These are phyloP conservation scores for Leuctra nigra DNA, from an alignment of 2,888 invertebrate genomes.

Conservation along the genomic window DNA sequence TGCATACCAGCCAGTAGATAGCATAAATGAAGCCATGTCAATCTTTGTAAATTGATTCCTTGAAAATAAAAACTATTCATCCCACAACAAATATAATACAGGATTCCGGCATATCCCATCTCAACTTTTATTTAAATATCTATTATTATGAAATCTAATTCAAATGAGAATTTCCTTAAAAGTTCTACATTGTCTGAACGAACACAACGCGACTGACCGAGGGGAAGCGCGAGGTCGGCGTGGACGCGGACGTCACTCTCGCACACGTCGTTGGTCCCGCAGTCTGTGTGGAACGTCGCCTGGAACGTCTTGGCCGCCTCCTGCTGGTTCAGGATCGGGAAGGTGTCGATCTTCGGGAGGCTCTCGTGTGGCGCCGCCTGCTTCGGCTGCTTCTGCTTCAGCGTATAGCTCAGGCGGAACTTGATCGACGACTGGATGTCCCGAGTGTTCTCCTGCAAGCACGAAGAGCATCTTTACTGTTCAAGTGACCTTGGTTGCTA, in stretches of 20 bases:
- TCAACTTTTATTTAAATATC: too few relatives aligned
- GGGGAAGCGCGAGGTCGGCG: conserved; percentile 53
- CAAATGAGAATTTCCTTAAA: too few relatives aligned
- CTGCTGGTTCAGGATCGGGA: conserved; percentile 84
- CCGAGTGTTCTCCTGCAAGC: conserved; percentile 60
- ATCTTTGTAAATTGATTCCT: too few relatives aligned
- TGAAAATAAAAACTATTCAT: too few relatives aligned
- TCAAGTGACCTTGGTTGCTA: too few relatives aligned
- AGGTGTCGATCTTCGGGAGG: conserved; percentile 65
- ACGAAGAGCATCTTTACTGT: too few relatives aligned
- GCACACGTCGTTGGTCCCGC: conserved; percentile 81
- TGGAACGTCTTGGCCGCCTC: conserved; percentile 72
- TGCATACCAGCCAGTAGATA: too few relatives aligned
- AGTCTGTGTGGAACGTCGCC: conserved; percentile 86
- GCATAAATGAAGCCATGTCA: too few relatives aligned
- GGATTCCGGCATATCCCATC: too few relatives aligned
- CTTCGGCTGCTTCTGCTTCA: conserved; percentile 61
- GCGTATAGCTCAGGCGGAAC: conserved; percentile 77
- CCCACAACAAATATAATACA: too few relatives aligned
- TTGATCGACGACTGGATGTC: conserved; percentile 85
- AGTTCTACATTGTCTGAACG: too few relatives aligned
- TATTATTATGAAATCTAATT: too few relatives aligned
- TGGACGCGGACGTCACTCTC: conserved; percentile 69
- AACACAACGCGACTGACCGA: neutral
- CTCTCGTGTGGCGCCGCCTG: conserved; percentile 45